Base-by-base conservation (phyloP, 2,888 invertebrate species). In the Agonopterix alstromeriana region DNA sequence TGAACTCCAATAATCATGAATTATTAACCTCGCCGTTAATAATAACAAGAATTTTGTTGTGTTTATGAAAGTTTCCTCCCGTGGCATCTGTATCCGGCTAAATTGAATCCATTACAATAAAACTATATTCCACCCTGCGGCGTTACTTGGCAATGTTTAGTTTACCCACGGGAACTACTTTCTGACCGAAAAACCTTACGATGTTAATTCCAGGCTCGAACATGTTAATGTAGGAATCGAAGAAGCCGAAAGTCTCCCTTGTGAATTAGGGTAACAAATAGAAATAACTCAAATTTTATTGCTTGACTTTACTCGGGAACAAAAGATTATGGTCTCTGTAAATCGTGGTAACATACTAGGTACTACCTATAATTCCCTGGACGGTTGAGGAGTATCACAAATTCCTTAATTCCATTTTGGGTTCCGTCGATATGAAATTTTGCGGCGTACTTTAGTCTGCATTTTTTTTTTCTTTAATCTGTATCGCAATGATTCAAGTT, bases 1-100 rank as follows among this genome's bases (percentile, higher is more conserved):
- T 27, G 27, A 81, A 81, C 76, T 79, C 75, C 70, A 74, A 77
- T 75, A 77, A 77, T 73, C 71, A 73, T 78, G 76, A 82, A 77
- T 78, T 78, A 79, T 80, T 77, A 70, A 60, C 55, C 48, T 61
- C 58, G 56, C 63, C 67, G 64, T 73, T 70, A 67, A 73, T 74
- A 72, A 71, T 57, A 70, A 70, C 67, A 63, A 58, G 60, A 67
- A 66, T 63, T 69, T n/a, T 71, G 70, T 72, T 74, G 57, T 69
- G 67, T 65, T 63, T 56, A 67, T 66, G 66, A 60, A 27, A 61
- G 65, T 51, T 61, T 61, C 54, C 50, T 53, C 53, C 54, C 54
- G 11, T 11, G 11, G 42, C 42, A 11, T 12, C 43, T n/a, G 8
- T 17, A 43, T 44, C 44, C 35, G 10, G 35, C 8, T 36, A 12